A percentile compares a stretch with the other conserved stretches of the same genome.
phyloP scores from a whole-genome alignment of 2,888 invertebrate genomes.

The Drosophila nr. perissopoda region DNA sequence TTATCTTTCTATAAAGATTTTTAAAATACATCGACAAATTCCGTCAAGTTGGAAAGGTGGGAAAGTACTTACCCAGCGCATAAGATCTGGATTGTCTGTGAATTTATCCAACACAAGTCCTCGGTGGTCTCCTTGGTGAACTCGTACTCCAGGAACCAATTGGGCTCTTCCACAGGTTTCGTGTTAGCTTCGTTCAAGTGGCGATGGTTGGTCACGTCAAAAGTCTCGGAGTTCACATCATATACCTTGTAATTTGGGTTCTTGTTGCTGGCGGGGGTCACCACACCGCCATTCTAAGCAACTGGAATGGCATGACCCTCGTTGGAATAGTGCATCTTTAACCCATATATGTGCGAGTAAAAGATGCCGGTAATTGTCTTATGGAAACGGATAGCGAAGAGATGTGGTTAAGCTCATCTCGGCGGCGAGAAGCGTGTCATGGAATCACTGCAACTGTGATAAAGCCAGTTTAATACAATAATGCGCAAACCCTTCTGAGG shows the following conservation, averaged over 20 bases:
- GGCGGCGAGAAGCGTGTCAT: slow-evolving; percentile 89
- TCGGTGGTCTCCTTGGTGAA: slow-evolving; percentile 89
- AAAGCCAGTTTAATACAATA: slow-evolving; percentile 92
- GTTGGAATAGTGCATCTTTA: slow-evolving; percentile 88
- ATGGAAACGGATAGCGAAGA: slow-evolving; percentile 90
- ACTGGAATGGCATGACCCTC: slow-evolving; percentile 87
- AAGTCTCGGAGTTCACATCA: slow-evolving; percentile 87
- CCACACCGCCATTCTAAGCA: slow-evolving; percentile 92
- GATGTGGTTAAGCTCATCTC: slow-evolving; percentile 93
- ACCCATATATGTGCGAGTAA: slow-evolving; percentile 91
- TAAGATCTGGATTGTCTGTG: slow-evolving; percentile 80
- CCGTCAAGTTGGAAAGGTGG: no score
- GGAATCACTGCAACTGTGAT: slow-evolving; percentile 93
- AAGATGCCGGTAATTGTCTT: slow-evolving; percentile 92
- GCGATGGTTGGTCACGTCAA: slow-evolving; percentile 87
- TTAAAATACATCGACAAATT: not conserved
- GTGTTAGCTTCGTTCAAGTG: slow-evolving; percentile 91
- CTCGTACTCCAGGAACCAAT: slow-evolving; percentile 91
- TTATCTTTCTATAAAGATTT: not conserved
- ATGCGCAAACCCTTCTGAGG: slow-evolving; percentile 90
- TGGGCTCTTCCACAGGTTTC: slow-evolving; percentile 86
- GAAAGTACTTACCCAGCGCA: slow-evolving; percentile 66
- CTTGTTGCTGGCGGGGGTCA: slow-evolving; percentile 89
- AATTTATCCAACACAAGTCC: slow-evolving; percentile 88
- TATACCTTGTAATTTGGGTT: slow-evolving; percentile 94